Evolutionary conservation across 2,113 vertebrate genomes (phyloP), one percentile per base, ranked within the genome.

Genomic region (Gasterosteus aculeatus): DNA sequence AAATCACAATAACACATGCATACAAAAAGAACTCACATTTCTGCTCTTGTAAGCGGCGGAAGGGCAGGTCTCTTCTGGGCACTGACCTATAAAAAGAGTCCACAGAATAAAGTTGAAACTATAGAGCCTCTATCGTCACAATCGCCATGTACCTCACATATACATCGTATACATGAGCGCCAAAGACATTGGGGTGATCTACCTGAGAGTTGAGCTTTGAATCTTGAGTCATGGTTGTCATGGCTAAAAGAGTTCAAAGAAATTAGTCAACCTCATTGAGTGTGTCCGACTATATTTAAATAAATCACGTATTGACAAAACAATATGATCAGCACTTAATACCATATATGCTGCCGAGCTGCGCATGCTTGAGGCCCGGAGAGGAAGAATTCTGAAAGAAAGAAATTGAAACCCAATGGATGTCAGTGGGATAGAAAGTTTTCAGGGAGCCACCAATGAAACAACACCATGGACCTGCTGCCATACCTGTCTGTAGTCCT

Each of bases 31-130:
- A 96, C 64, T 96, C 89, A 99, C 98, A 98, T 95, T 91, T 94
- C 95, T 94, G 94, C 96, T 95, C 95, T 98, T 64, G 96, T 98
- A 58, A 98, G 94, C 35, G 96, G 95, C n/a, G 94, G 95, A 60
- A 94, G 84, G 81, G 95, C 94, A 54, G 96, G 95, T 83, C 95
- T 96, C 90, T 97, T 97, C 84, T 95, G 95, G 90, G 95, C 93
- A 72, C 79, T 71, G 84, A 87, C 71, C 91, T 94, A 39, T 39
- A 16, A 18, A 41, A 31, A 74, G 12, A 61, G n/a, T 5, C 7
- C 7, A 44, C 12, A 78, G 38, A 47, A 5, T 26, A 72, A 10
- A 56, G 5, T n/a, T 72, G 8, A 69, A 16, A 69, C 10, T 31
- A 35, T 6, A 53, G 5, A 19, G n/a, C 1, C 0, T 0, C 58